Percentiles rank a stretch among this genome's conserved stretches.
phyloP scores from a whole-genome alignment of 2,797 vertebrate genomes.

The Halcyon smyrnensis region DNA sequence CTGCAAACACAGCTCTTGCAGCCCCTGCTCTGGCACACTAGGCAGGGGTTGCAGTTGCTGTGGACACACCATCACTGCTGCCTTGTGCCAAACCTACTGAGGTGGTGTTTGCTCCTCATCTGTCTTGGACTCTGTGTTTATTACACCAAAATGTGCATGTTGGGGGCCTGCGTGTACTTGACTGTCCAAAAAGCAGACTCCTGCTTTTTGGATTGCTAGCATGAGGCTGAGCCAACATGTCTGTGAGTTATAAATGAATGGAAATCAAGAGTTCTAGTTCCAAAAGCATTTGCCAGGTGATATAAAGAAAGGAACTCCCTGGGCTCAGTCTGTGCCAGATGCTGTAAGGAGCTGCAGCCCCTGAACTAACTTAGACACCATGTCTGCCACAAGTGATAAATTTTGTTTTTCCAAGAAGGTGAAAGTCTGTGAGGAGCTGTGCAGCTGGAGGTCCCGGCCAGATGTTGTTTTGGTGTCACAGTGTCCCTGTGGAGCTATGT shows the following conservation, averaged over 20 bases:
- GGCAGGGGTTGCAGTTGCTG: background rate
- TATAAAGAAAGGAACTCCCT: background rate
- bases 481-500: fast-evolving
- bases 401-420: background rate
- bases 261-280: background rate
- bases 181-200: background rate
- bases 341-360: background rate
- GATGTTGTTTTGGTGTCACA: background rate
- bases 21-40: background rate
- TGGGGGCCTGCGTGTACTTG: background rate
- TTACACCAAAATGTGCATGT: background rate
- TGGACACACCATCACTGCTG: background rate
- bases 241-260: background rate
- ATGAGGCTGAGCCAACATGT: background rate
- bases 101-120: background rate
- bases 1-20: background rate
- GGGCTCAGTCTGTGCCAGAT: background rate
- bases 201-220: background rate
- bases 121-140: background rate
- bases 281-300: background rate
- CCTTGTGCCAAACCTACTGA: background rate
- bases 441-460: background rate
- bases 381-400: background rate
- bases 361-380: background rate
- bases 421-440: background rate